Conservation (phyloP, 2,888 invertebrate genomes). For the Tenthredo scrophulariae region DNA sequence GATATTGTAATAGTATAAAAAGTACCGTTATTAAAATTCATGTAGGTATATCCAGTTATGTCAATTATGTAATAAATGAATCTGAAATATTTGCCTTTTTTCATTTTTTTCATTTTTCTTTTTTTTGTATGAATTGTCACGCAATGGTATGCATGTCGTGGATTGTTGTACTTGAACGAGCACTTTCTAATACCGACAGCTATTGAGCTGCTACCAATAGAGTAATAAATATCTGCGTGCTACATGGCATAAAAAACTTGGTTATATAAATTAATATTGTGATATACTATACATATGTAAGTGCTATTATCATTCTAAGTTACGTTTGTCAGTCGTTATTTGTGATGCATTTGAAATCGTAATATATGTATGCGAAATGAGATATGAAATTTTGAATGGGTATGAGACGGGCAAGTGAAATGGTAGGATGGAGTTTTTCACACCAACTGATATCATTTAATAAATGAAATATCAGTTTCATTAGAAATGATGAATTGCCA, state of each 20-base stretch:
- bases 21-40: background rate
- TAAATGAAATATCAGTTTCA: background rate
- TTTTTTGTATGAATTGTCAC: background rate
- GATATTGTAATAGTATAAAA: constrained; percentile 3
- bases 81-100: background rate
- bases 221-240: constrained; percentile 1
- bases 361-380: background rate
- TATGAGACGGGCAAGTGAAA: background rate
- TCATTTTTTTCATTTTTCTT: background rate
- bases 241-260: background rate
- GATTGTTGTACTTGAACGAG: background rate
- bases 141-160: background rate
- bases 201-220: background rate
- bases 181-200: background rate
- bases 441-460: background rate
- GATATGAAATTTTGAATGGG: background rate
- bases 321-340: constrained; percentile 34
- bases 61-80: background rate
- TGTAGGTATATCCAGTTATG: background rate
- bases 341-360: background rate
- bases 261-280: background rate
- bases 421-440: background rate
- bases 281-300: background rate
- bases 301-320: background rate
- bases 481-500: background rate